These are phyloP conservation scores for Papilio protenor DNA, from an alignment of 2,888 invertebrate genomes.

Conservation along the genomic window DNA sequence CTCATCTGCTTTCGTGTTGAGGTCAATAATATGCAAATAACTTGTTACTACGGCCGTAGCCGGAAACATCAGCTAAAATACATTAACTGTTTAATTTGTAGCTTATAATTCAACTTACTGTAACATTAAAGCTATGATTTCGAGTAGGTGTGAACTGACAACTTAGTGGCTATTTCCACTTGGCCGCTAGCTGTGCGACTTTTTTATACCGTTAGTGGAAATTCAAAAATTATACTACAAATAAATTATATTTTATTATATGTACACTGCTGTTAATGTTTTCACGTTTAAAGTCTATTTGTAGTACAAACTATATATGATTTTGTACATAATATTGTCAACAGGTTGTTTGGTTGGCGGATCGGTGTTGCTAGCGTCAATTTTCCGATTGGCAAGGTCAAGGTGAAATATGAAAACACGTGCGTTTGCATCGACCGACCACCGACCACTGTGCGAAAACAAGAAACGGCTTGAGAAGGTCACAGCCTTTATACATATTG, in stretches of 20 bases:
- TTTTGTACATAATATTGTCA: constrained; percentile 3
- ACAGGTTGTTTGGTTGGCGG: constrained; percentile 21
- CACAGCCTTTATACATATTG: constrained; percentile 5
- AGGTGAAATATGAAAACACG: constrained; percentile 35
- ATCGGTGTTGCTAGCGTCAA: constrained; percentile 33
- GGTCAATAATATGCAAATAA: constrained; percentile 9
- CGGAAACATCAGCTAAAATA: neutral
- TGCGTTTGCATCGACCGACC: constrained; percentile 35
- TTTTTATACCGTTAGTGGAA: neutral
- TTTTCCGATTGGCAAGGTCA: constrained; percentile 36
- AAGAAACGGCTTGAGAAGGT: constrained; percentile 25
- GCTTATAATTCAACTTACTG: neutral
- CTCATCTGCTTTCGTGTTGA: neutral
- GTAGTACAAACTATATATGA: neutral
- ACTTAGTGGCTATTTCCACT: neutral
- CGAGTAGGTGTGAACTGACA: neutral
- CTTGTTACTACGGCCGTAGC: neutral
- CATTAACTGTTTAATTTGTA: neutral
- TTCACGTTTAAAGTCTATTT: neutral
- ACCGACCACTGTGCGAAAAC: constrained; percentile 28
- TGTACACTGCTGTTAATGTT: neutral
- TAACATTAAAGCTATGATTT: neutral
- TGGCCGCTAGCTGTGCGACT: neutral
- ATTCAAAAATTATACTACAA: no score
- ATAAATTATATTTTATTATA: no score